These are phyloP conservation scores for Myxocyprinus asiaticus DNA, from an alignment of 2,113 vertebrate species.

Conservation along the genomic window DNA sequence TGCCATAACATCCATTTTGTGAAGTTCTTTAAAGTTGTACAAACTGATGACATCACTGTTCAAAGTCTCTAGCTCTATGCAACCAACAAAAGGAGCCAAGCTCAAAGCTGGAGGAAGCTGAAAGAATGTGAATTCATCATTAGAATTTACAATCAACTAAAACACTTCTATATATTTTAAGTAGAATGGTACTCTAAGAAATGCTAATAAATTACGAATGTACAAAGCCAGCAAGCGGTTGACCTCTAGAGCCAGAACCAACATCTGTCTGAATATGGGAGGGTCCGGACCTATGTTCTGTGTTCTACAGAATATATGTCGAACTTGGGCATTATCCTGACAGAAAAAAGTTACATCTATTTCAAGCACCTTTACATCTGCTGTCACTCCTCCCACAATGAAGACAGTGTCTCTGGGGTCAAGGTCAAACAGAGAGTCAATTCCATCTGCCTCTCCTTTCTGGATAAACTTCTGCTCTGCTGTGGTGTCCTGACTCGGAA, in stretches of 20 bases:
- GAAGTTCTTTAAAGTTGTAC: constrained; percentile 89
- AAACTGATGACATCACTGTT: constrained; percentile 94
- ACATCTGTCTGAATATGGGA: background rate
- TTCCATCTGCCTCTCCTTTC: constrained; percentile 83
- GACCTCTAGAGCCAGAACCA: background rate
- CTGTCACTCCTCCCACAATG: constrained; percentile 90
- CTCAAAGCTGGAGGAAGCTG: constrained; percentile 89
- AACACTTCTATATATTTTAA: background rate
- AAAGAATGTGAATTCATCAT: background rate
- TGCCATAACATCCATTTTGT: constrained; percentile 80
- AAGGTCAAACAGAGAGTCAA: constrained; percentile 87
- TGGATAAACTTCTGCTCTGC: constrained; percentile 98
- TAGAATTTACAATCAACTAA: background rate
- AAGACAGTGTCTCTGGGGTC: constrained; percentile 86
- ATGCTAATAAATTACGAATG: background rate
- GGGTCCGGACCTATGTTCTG: too few species aligned
- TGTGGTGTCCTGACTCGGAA: constrained; percentile 86
- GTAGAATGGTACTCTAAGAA: too few species aligned
- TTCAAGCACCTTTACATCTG: constrained; percentile 77
- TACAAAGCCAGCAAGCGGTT: background rate
- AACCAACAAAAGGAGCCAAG: constrained; percentile 89
- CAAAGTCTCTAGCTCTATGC: constrained; percentile 88
- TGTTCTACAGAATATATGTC: background rate
- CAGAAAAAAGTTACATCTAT: background rate
- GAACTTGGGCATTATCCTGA: background rate